Base-by-base conservation (phyloP, 2,113 vertebrate species). In the Orthonyx spaldingii region DNA sequence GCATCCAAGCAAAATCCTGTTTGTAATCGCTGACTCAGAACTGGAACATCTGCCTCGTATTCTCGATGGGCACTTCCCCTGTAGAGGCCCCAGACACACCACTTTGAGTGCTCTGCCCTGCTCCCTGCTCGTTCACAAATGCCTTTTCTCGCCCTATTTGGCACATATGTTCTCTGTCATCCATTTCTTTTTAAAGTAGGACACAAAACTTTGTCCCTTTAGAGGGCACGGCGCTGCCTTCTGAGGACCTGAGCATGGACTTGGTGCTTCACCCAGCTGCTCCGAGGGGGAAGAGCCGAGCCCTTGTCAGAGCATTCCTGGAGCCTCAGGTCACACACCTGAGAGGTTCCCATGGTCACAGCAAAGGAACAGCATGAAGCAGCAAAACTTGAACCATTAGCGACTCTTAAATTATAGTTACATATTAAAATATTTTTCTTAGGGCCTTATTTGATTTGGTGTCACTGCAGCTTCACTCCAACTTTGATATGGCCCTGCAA, bases 11-110 rank as follows among this genome's bases (percentile, higher is more conserved):
- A 89, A 93, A 96, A 94, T 81, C 46, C 12, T 74, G 63, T 63
- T 93, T 90, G 27, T 61, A 93, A 59, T 90, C 87, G 83, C 89
- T 96, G 94, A 95, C 79, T 93, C 90, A 89, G 95, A 93, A 65
- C 92, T 92, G 79, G 47, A 95, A 89, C 89, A 90, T 94, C 88
- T 96, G 94, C 83, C 86, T 61, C 7, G 1, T 52, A 41, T 56
- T 94, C 87, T 97, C n/a, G 0, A 49, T 39, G 93, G 90, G 74
- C 61, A 20, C 52, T 81, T 90, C 41, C 30, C 4, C 66, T 47
- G 41, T 7, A 47, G 55, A 84, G 84, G 93, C 72, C 72, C 68
- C 65, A 78, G 1, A 55, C 19, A 32, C 27, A 50, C 10, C 18
- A 27, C n/a, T 61, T 88, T 68, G 52, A 53, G n/a, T 59, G 46